These are phyloP conservation scores for Standfussiana lucernea DNA, from an alignment of 2,888 invertebrate species.

Conservation along the genomic window DNA sequence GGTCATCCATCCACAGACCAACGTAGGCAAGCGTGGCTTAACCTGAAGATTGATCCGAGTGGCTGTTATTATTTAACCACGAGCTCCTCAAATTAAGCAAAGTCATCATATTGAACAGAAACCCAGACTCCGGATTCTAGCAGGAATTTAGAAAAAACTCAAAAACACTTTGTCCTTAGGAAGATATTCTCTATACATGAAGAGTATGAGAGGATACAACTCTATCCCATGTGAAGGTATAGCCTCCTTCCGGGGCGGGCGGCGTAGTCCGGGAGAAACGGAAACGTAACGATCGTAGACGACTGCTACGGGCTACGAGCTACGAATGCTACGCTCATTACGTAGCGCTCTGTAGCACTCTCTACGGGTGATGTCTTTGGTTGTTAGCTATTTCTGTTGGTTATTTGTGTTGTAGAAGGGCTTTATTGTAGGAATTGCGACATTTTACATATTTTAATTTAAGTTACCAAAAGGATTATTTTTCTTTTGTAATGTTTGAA, in stretches of 20 bases:
- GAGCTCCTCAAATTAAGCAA: no score
- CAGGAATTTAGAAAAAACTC: neutral
- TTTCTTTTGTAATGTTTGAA: no score
- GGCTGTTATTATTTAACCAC: no score
- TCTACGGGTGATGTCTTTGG: constrained; percentile 15
- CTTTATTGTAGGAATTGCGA: neutral
- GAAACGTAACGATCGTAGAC: constrained; percentile 44
- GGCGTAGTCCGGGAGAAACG: constrained; percentile 26
- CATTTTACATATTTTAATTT: neutral
- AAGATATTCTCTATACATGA: neutral
- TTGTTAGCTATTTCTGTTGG: neutral
- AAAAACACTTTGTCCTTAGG: neutral
- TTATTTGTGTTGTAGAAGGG: neutral
- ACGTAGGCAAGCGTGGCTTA: no score
- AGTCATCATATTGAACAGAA: neutral
- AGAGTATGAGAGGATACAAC: neutral
- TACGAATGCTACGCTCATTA: constrained; percentile 42
- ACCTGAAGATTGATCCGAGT: no score
- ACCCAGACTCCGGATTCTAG: neutral
- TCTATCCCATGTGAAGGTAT: neutral
- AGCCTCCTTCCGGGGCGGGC: constrained; percentile 12
- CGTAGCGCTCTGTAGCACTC: constrained; percentile 26
- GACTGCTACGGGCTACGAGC: constrained; percentile 39
- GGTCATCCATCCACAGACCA: no score
- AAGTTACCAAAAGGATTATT: neutral